Conservation (phyloP, 2,113 vertebrate species). For the Oreochromis tanganicae region DNA sequence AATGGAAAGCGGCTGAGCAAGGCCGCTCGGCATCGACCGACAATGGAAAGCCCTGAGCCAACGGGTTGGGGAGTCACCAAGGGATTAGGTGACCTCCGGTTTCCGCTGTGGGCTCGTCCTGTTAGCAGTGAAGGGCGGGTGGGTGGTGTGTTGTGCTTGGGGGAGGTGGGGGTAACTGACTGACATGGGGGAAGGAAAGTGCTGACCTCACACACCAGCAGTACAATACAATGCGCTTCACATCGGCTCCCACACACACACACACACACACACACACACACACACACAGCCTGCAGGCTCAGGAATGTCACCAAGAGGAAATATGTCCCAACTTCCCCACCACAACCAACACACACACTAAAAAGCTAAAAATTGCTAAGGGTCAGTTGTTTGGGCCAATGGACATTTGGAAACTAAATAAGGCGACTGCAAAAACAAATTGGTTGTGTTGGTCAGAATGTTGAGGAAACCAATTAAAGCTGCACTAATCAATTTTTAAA, state of each 20-base stretch:
- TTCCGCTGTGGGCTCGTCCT: conserved; percentile 69
- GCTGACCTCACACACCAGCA: conserved; percentile 71
- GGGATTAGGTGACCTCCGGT: conserved; percentile 76
- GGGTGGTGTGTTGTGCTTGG: not conserved
- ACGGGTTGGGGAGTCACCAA: conserved; percentile 64
- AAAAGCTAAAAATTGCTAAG: not conserved
- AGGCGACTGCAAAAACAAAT: not conserved
- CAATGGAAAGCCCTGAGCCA: conserved; percentile 75
- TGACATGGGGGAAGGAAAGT: conserved; percentile 64
- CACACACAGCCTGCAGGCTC: conserved; percentile 18
- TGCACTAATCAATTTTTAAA: not conserved
- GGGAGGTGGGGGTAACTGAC: conserved; percentile 20
- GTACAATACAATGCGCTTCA: conserved; percentile 68
- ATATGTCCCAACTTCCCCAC: conserved; percentile 27
- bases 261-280: not conserved
- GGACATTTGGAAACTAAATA: not conserved
- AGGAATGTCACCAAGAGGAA: conserved; percentile 67
- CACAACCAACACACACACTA: not conserved
- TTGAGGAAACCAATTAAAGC: not conserved
- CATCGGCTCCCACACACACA: conserved; percentile 18
- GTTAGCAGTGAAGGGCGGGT: conserved; percentile 47
- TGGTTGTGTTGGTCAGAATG: not conserved
- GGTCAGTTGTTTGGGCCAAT: not conserved
- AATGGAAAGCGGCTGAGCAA: conserved; percentile 57
- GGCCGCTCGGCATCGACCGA: conserved; percentile 27